phyloP scores from a whole-genome alignment of 2,888 invertebrate genomes.

The Microctonus brassicae region DNA sequence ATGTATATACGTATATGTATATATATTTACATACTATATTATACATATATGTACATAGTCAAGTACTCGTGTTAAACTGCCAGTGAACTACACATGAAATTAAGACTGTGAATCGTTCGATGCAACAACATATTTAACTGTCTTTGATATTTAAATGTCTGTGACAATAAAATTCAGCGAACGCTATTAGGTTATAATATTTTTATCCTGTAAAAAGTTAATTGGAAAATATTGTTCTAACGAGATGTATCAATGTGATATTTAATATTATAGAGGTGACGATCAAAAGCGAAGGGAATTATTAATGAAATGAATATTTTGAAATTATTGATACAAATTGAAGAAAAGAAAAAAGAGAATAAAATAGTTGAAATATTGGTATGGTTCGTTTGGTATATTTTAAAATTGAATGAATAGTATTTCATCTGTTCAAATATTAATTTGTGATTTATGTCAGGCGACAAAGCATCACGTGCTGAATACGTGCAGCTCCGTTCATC shows the following conservation, averaged over 20 bases:
- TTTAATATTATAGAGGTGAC: background rate
- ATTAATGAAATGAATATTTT: background rate
- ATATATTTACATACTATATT: too few relatives aligned
- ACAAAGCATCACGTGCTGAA: background rate
- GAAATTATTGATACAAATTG: background rate
- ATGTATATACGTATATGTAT: background rate
- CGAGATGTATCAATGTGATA: background rate
- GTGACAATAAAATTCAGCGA: background rate
- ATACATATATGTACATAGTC: too few relatives aligned
- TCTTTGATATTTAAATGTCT: background rate
- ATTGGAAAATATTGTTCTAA: background rate
- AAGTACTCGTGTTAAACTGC: constrained; percentile 14
- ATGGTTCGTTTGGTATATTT: background rate
- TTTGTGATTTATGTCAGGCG: background rate
- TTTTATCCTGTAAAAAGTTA: background rate
- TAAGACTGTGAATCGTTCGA: background rate
- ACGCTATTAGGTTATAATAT: too few relatives aligned
- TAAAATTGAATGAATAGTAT: background rate
- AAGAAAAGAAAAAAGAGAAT: background rate
- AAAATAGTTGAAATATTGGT: background rate
- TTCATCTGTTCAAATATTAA: background rate
- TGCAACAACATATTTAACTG: background rate
- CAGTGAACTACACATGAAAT: constrained; percentile 20
- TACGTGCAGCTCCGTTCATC: background rate
- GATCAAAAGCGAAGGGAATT: background rate